Base-by-base conservation (phyloP, 2,113 vertebrate species). In the Pithys albifrons region DNA sequence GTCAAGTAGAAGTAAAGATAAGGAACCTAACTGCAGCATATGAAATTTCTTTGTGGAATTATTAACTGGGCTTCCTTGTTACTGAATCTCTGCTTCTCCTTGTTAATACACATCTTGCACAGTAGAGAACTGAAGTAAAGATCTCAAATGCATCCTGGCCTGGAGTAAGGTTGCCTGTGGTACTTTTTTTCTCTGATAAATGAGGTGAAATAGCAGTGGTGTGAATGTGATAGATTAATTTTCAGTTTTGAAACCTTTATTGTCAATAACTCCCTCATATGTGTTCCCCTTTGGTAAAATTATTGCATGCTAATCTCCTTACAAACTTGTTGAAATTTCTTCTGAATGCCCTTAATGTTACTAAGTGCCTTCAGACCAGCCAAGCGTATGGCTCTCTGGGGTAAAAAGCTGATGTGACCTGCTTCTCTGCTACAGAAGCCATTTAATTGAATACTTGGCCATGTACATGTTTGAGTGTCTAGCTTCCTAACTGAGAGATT, bases 231-330 rank as follows among this genome's bases (percentile, higher is more conserved):
- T 65, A 17, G n/a, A 31, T 7, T 55, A 5, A 25, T 67, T 81
- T 85, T 87, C 1, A 31, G 59, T 80, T 77, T 71, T 55, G 35
- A 74, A 39, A 3, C 6, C 43, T 77, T 77, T 81, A 22, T 70
- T 69, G 18, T 72, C 25, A 72, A 0, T 90, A 27, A 5, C 55
- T 78, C 5, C 10, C 4, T 19, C 5, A 12, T 8, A 37, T 0
- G 0, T 57, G 14, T 84, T 85, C 11, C 73, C 6, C 14, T 41
- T 10, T 27, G 78, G 18, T 79, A 76, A 81, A 58, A 72, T 15
- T 55, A 16, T 58, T 65, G 24, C 39, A 20, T 0, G 0, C 20
- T 11, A 14, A 29, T 51, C 18, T 78, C 29, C n/a, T 49, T 91
- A 10, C 31, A 78, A 43, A 71, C 14, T 19, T 55, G 12, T 22